Evolutionary conservation across 2,113 vertebrate species (phyloP), one percentile per base, ranked within the genome.

Genomic region (Erinaceus europaeus): DNA sequence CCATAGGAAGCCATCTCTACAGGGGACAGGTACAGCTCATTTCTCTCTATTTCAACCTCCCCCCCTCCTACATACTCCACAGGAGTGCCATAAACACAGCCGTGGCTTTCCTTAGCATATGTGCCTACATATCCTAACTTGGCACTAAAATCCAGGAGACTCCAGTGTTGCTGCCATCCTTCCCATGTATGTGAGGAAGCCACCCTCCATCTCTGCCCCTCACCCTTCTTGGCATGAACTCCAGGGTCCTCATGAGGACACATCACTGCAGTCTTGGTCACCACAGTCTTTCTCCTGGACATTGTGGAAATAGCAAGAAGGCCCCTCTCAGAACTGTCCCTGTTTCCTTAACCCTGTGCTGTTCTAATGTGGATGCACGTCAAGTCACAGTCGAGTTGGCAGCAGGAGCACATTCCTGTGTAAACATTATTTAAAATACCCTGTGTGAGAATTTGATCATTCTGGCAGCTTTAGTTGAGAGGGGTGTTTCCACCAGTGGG

Each of bases 371-470:
- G 29, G 36, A 88, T 81, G 90, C 94, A 89, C 76, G 88, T 36
- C 40, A 36, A 52, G 71, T 61, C 23, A 89, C 94, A 94, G 94
- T 42, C 91, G 91, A 96, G 80, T 64, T 91, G 95, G 95, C 91
- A 94, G 92, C 84, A 95, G 93, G 87, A 92, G 86, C 91, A 95
- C 86, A 75, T 92, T 95, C 88, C 65, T 93, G 67, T 92, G 90
- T 94, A 94, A 96, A 93, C 94, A 65, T 83, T 88, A 40, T 95
- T 96, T 94, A 87, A 95, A 96, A 95, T 96, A 95, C 79, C 79
- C 93, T 97, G 92, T 96, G 95, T 72, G 72, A 94, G 89, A 90
- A 59, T 95, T 77, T 91, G 91, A 91, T 92, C 86, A 73, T 83
- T 82, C 94, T 84, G 94, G 69, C 64, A 95, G 95, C 95, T 80